Evolutionary conservation across 2,113 vertebrate species (phyloP).

Genomic region (Grammomys surdaster): DNA sequence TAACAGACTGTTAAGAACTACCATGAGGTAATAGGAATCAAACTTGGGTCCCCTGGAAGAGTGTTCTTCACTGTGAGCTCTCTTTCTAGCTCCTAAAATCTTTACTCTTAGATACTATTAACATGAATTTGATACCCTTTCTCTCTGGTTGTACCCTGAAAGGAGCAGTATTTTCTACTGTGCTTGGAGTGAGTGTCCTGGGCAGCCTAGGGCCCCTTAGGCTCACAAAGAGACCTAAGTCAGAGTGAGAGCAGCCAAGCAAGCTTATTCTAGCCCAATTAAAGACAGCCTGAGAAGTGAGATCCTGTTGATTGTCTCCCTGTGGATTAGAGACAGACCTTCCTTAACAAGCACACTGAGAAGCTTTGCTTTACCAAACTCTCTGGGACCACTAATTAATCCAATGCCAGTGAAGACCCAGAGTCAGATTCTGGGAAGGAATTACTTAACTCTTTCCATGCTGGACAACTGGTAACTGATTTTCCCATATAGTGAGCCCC

Average conservation of each 20-base stretch:
- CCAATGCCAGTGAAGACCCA: slow-evolving; percentile 86
- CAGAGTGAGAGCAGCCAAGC: slow-evolving; percentile 5
- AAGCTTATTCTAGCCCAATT: slow-evolving; percentile 87
- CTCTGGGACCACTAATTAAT: slow-evolving; percentile 91
- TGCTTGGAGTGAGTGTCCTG: slow-evolving; percentile 19
- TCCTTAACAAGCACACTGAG: slow-evolving; percentile 85
- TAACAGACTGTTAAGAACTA: background rate
- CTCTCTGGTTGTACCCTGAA: background rate
- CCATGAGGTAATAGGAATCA: background rate
- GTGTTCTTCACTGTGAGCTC: background rate
- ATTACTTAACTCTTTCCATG: slow-evolving; percentile 75
- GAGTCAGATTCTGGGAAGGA: slow-evolving; percentile 67
- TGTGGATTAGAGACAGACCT: slow-evolving; percentile 88
- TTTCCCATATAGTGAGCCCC: background rate
- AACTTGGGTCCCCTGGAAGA: background rate
- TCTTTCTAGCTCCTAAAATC: background rate
- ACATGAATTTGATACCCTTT: background rate
- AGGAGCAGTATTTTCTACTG: slow-evolving; percentile 21
- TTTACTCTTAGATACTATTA: slow-evolving; percentile 33
- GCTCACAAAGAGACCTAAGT: background rate
- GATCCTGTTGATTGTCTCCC: slow-evolving; percentile 92
- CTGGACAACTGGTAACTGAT: background rate
- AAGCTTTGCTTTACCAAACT: slow-evolving; percentile 87
- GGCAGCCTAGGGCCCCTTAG: background rate
- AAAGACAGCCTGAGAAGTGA: slow-evolving; percentile 82